These are phyloP conservation scores for Muraenolepis orangiensis DNA, from an alignment of 2,797 vertebrate species.

Conservation along the genomic window DNA sequence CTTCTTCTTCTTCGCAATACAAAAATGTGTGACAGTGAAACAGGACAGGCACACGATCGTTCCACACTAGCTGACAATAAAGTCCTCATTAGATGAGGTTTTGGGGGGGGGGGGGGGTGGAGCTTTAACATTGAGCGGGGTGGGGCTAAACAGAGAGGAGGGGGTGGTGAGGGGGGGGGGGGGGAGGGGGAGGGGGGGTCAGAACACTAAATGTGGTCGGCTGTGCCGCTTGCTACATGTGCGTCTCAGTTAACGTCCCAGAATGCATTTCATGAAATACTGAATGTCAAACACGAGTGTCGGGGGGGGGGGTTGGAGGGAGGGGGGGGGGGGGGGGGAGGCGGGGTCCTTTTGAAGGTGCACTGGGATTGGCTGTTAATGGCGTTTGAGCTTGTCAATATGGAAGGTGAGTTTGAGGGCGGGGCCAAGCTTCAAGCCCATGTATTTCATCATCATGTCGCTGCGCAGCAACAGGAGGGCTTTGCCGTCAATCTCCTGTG, in stretches of 20 bases:
- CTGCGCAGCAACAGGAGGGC: constrained; percentile 92
- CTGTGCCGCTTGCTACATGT: not conserved
- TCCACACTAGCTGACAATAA: constrained; percentile 69
- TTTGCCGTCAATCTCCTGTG: constrained; percentile 97
- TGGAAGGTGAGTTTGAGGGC: constrained; percentile 96
- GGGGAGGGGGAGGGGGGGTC: not conserved
- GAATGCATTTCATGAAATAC: constrained; percentile 14
- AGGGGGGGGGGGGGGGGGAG: constrained; percentile 22
- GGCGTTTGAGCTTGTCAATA: constrained; percentile 95
- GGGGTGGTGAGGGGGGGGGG: too few relatives aligned
- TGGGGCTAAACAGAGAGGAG: not conserved
- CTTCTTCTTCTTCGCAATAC: constrained; percentile 58
- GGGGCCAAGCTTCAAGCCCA: constrained; percentile 97
- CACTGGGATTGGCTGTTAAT: constrained; percentile 61
- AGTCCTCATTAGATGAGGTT: constrained; percentile 57
- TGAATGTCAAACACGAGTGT: constrained; percentile 47
- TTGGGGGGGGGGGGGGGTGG: too few relatives aligned
- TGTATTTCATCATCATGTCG: constrained; percentile 99
- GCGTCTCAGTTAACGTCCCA: not conserved
- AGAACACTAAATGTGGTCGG: not conserved
- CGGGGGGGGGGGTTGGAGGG: not conserved
- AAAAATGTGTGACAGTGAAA: constrained; percentile 37
- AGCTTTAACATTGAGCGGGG: not conserved
- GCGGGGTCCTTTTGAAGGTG: constrained; percentile 44
- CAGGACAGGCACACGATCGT: constrained; percentile 55